Conservation (phyloP, 2,797 vertebrate species). For the Antennarius maculatus region DNA sequence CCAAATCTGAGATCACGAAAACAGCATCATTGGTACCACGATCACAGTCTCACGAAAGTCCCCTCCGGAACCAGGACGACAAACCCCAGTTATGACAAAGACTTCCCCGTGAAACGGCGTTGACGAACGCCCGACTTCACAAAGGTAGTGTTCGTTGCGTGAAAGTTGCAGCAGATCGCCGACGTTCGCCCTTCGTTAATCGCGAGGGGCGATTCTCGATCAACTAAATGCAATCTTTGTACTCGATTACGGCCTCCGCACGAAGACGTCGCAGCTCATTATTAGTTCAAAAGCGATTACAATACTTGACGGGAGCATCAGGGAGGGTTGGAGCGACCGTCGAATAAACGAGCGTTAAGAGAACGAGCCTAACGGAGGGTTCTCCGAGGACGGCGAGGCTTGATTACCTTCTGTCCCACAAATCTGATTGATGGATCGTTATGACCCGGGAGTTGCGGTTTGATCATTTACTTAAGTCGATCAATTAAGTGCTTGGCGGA, state of each 20-base stretch:
- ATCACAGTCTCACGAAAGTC: conserved; percentile 1
- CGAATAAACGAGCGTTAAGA: conserved; percentile 58
- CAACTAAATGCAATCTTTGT: conserved; percentile 64
- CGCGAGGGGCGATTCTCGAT: conserved; percentile 56
- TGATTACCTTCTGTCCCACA: conserved; percentile 57
- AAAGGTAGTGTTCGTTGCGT: conserved; percentile 34
- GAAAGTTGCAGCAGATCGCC: conserved; percentile 60
- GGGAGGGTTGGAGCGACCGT: conserved; percentile 61
- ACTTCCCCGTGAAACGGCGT: conserved; percentile 14
- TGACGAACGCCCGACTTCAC: conserved; percentile 23
- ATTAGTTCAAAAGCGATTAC: conserved; percentile 73
- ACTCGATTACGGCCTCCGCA: conserved; percentile 60
- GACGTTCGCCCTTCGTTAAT: conserved; percentile 54
- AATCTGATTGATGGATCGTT: conserved; percentile 59
- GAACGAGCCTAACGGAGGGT: conserved; percentile 64
- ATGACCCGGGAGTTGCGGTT: conserved; percentile 39
- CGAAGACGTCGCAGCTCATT: conserved; percentile 66
- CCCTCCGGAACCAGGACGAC: not conserved
- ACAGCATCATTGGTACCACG: conserved; percentile 4
- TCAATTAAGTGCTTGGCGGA: conserved; percentile 48
- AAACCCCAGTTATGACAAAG: conserved; percentile 5
- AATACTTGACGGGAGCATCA: conserved; percentile 66
- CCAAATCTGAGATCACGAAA: not conserved
- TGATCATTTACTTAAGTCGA: conserved; percentile 48
- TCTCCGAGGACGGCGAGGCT: conserved; percentile 51